A percentile compares a stretch with the other conserved stretches of the same genome.
These are phyloP conservation scores for Leptopilina drosophilae DNA, from an alignment of 2,888 invertebrate genomes.

Conservation along the genomic window DNA sequence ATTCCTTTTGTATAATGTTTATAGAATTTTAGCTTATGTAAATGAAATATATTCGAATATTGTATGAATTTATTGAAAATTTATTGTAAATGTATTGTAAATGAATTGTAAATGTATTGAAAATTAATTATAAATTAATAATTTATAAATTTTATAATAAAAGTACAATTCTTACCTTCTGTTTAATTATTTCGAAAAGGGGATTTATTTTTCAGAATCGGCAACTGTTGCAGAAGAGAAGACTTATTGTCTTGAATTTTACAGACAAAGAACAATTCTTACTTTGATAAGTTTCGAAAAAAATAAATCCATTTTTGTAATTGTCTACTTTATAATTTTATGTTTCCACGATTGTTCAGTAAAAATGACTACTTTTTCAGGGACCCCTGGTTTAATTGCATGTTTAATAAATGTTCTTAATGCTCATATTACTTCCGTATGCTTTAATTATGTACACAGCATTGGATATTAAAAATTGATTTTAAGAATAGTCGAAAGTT, in stretches of 20 bases:
- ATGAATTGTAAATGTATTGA: slow-evolving; percentile 42
- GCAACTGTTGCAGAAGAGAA: not conserved
- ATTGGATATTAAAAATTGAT: slow-evolving; percentile 1
- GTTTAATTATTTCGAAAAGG: not conserved
- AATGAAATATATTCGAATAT: not conserved
- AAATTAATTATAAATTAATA: slow-evolving; percentile 46
- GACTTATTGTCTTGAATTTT: slow-evolving; percentile 58
- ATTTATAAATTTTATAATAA: slow-evolving; percentile 35
- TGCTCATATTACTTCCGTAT: slow-evolving; percentile 4
- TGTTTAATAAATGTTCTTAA: slow-evolving; percentile 12
- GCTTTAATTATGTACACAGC: slow-evolving; percentile 12
- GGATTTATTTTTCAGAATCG: slow-evolving; percentile 5
- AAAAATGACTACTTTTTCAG: not conserved
- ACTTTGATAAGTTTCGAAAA: too few relatives aligned
- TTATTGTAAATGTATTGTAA: slow-evolving; percentile 48
- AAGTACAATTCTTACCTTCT: slow-evolving; percentile 3
- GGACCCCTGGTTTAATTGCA: not conserved
- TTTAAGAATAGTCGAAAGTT: slow-evolving; percentile 25
- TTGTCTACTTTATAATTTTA: not conserved
- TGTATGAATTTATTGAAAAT: not conserved
- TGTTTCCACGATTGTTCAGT: not conserved
- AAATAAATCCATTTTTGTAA: not conserved
- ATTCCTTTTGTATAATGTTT: not conserved
- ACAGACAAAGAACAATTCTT: slow-evolving; percentile 63
- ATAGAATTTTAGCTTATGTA: too few relatives aligned